These are phyloP conservation scores for Orthosia cruda DNA, from an alignment of 2,888 invertebrate genomes.

Conservation along the genomic window DNA sequence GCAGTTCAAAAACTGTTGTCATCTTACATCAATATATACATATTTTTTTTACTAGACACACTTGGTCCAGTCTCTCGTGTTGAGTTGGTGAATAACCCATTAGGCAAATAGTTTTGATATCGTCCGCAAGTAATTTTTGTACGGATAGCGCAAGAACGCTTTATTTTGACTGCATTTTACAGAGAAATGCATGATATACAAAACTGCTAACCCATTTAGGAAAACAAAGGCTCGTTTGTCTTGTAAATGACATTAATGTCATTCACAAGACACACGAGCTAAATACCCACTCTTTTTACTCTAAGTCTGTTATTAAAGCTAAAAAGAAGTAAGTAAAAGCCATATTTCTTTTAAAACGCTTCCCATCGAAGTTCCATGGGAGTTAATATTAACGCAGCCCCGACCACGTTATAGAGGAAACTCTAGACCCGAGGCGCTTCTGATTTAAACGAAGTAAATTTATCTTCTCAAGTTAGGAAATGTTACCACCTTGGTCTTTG, in stretches of 20 bases:
- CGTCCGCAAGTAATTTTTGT: too few relatives aligned
- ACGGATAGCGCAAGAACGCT: too few relatives aligned
- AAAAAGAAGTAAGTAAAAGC: slow-evolving; percentile 21
- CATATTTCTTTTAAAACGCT: slow-evolving; percentile 41
- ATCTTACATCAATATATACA: too few relatives aligned
- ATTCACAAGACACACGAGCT: neutral
- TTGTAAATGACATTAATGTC: neutral
- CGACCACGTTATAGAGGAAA: slow-evolving; percentile 10
- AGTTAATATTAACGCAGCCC: slow-evolving; percentile 54
- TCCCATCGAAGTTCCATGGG: slow-evolving; percentile 44
- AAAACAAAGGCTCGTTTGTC: too few relatives aligned
- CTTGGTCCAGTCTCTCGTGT: too few relatives aligned
- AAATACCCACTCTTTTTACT: neutral
- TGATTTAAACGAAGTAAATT: slow-evolving; percentile 63
- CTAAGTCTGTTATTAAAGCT: slow-evolving; percentile 35
- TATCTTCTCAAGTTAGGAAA: slow-evolving; percentile 55
- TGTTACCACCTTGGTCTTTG: slow-evolving; percentile 30
- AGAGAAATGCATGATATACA: too few relatives aligned
- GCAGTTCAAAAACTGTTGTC: too few relatives aligned
- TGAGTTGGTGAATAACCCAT: too few relatives aligned
- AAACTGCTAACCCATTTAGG: too few relatives aligned
- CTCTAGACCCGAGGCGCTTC: slow-evolving; percentile 41
- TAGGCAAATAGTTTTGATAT: too few relatives aligned
- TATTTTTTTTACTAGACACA: too few relatives aligned
- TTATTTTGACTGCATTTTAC: too few relatives aligned